Percentiles rank a stretch among this genome's conserved stretches.
These are phyloP conservation scores for Metalampra italica DNA, from an alignment of 2,888 invertebrate species.

Conservation along the genomic window DNA sequence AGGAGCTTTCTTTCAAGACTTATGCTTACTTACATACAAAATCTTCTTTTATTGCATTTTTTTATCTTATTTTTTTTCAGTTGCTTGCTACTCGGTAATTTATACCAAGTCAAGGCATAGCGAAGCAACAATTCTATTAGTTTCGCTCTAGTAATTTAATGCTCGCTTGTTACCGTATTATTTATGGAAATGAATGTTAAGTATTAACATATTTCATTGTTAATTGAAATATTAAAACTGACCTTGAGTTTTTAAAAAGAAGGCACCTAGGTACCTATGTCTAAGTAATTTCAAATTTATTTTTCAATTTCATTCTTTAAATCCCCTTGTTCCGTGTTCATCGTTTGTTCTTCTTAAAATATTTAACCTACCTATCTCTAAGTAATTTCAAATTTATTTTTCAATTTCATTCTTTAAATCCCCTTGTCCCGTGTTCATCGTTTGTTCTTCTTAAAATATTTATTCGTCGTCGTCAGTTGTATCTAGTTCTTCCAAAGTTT, in stretches of 20 bases:
- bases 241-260: not conserved
- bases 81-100: not conserved
- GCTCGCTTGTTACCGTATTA: conserved; percentile 13
- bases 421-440: too few relatives aligned
- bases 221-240: not conserved
- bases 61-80: not conserved
- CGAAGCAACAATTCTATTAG: conserved; percentile 19
- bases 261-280: too few relatives aligned
- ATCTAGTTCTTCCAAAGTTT: too few relatives aligned
- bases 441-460: not conserved
- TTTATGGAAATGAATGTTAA: not conserved
- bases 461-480: too few relatives aligned
- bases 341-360: not conserved
- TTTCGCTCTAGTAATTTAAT: conserved; percentile 22
- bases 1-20: too few relatives aligned
- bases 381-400: not conserved
- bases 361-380: too few relatives aligned
- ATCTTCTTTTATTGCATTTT: too few relatives aligned
- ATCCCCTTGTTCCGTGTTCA: too few relatives aligned
- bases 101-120: conserved; percentile 3
- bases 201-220: not conserved
- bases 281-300: not conserved
- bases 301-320: too few relatives aligned
- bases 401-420: too few relatives aligned
- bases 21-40: too few relatives aligned